Percentiles rank a stretch among this genome's conserved stretches.
phyloP scores from a whole-genome alignment of 1,140 invertebrate species.

The Myzus persicae region DNA sequence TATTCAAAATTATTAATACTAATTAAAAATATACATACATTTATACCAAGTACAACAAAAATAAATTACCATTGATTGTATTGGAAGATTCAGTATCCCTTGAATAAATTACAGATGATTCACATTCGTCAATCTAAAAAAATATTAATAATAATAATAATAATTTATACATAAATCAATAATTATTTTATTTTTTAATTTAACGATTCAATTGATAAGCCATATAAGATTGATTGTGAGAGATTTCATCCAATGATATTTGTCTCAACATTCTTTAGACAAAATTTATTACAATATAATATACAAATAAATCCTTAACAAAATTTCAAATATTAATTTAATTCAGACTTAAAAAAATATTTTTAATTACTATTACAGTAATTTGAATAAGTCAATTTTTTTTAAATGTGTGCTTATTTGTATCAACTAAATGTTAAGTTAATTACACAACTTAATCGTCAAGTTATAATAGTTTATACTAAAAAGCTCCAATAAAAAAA shows the following conservation, averaged over 20 bases:
- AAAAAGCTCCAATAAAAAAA: too few relatives aligned
- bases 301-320: neutral
- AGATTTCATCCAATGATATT: slow-evolving; percentile 23
- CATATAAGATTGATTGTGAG: neutral
- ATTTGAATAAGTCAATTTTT: neutral
- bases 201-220: neutral
- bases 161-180: neutral
- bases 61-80: slow-evolving; percentile 41
- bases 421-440: neutral
- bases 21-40: neutral
- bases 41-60: neutral
- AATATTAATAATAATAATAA: too few relatives aligned
- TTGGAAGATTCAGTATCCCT: neutral
- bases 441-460: too few relatives aligned
- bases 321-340: neutral
- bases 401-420: neutral
- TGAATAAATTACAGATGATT: slow-evolving; percentile 37
- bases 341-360: neutral
- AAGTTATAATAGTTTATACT: too few relatives aligned
- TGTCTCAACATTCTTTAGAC: neutral
- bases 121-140: slow-evolving; percentile 18
- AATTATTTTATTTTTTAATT: neutral
- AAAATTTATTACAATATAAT: neutral
- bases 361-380: neutral
- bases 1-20: neutral